These are phyloP conservation scores for Choloepus hoffmanni DNA, from an alignment of 2,113 vertebrate species.

Conservation along the genomic window DNA sequence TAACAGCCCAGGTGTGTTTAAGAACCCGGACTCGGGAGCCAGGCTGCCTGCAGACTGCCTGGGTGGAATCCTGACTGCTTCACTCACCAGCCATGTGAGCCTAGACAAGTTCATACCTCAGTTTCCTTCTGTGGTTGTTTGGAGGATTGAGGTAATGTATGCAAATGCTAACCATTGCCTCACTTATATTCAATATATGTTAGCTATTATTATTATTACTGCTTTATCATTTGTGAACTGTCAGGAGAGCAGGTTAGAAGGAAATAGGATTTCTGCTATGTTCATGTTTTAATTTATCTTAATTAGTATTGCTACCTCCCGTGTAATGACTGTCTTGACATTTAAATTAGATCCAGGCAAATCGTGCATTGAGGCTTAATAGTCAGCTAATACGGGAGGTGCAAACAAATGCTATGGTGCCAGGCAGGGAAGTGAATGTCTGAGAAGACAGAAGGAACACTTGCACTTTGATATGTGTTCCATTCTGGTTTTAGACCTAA, in stretches of 20 bases:
- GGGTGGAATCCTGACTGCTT: neutral
- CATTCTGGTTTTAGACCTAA: neutral
- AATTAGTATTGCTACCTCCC: neutral
- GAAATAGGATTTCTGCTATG: neutral
- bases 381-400: neutral
- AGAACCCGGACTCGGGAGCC: neutral
- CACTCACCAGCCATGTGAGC: neutral
- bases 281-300: neutral
- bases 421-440: neutral
- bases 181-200: neutral
- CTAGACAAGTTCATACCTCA: neutral
- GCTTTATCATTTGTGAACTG: neutral
- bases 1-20: neutral
- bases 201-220: neutral
- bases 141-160: neutral
- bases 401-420: neutral
- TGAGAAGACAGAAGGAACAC: neutral
- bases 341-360: neutral
- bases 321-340: neutral
- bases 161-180: neutral
- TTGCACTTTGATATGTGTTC: fast-evolving
- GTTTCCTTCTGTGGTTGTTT: neutral
- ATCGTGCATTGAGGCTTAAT: neutral
- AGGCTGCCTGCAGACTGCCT: neutral
- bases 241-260: neutral